Evolutionary conservation across 2,113 vertebrate genomes (phyloP), one percentile per base, ranked within the genome.

Genomic region (Phrynocephalus versicolor): DNA sequence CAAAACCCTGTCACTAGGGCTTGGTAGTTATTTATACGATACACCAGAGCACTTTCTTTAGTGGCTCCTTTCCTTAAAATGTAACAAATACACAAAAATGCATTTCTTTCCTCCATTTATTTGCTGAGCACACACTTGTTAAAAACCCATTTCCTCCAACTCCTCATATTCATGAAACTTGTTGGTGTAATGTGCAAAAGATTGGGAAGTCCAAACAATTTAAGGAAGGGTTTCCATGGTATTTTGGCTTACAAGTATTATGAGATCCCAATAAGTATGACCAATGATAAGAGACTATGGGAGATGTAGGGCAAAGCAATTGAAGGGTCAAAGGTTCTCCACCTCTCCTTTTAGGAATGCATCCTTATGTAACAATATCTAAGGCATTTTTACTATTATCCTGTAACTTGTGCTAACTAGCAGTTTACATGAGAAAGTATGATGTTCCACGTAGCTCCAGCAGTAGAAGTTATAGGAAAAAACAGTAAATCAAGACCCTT

Each of bases 381-480:
- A 76, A 76, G n/a, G 21, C 41, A 84, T 75, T 64, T 74, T 51
- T 35, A 69, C 67, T 81, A 67, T 76, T 80, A 15, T 27, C 88
- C 82, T 87, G 0, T 33, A 0, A 0, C 81, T 13, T 39, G 76
- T 87, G 33, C 62, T 72, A 75, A 80, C 90, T 45, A 3, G 14
- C 57, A 79, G 18, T 82, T 57, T 55, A 67, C 21, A 69, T 35
- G 18, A 62, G 60, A 6, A 21, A 62, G 23, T 25, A 6, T 19
- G 6, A 62, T 13, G 84, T 82, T 18, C 55, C 65, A 71, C 62
- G 57, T 60, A 69, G 67, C 23, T 88, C 33, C 27, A 33, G 21
- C 73, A 87, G 23, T 14, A 23, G 19, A 19, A 78, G 18, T 51
- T 39, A 37, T 39, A 8, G 1, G 2, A 81, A 81, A 82, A 45